Percentiles rank a stretch among this genome's conserved stretches.
Evolutionary conservation across 2,797 vertebrate genomes (phyloP).

Genomic region (Platyrinchus mystaceus): DNA sequence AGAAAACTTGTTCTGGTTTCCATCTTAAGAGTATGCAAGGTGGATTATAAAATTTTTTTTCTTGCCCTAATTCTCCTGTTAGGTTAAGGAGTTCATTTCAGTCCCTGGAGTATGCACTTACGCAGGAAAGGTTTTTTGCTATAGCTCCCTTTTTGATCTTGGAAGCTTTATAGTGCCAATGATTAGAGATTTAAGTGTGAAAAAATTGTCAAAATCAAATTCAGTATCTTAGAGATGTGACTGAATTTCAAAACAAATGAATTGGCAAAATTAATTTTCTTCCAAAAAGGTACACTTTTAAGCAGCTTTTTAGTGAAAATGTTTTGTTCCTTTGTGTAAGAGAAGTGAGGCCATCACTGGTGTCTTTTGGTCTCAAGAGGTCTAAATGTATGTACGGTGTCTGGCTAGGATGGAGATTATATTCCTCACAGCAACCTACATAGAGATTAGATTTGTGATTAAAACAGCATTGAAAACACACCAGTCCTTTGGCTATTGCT

Average conservation of each 20-base stretch:
- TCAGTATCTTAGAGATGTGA: background rate
- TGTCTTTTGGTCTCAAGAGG: background rate
- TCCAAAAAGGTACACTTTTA: background rate
- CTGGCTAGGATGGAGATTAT: background rate
- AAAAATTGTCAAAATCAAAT: background rate
- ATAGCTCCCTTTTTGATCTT: background rate
- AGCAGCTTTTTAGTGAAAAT: background rate
- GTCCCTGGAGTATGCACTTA: background rate
- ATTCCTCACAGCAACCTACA: background rate
- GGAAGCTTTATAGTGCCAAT: background rate
- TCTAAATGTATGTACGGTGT: background rate
- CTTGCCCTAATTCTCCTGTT: background rate
- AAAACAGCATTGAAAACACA: background rate
- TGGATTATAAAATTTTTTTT: background rate
- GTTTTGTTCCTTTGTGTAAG: background rate
- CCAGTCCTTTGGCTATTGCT: background rate
- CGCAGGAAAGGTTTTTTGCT: background rate
- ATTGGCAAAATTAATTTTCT: background rate
- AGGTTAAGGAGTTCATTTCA: background rate
- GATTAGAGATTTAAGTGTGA: background rate
- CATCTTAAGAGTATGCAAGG: background rate
- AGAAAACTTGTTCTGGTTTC: background rate
- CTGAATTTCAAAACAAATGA: background rate
- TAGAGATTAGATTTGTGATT: background rate
- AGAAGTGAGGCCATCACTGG: background rate